Evolutionary conservation across 2,113 vertebrate species (phyloP).

Genomic region (Hyaena hyaena): DNA sequence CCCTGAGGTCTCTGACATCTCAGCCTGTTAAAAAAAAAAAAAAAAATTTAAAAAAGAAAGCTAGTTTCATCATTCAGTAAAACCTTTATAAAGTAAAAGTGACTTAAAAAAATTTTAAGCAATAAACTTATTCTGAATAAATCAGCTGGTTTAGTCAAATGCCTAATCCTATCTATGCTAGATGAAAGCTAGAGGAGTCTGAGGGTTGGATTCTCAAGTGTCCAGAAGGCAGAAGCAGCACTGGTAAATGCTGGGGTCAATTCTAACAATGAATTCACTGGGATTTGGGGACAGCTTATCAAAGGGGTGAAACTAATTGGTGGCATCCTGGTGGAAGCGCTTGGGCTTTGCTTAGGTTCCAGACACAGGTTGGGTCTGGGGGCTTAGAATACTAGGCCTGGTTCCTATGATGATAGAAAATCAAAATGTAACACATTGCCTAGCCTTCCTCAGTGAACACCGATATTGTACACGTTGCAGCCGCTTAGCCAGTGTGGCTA

Average conservation of each 20-base stretch:
- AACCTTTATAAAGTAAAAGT: not conserved
- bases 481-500: not conserved
- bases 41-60: not conserved
- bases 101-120: constrained; percentile 25
- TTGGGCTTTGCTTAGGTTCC: constrained; percentile 16
- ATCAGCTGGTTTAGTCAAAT: not conserved
- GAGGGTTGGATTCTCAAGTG: not conserved
- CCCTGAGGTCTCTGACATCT: constrained; percentile 27
- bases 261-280: not conserved
- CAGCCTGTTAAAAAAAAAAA: not conserved
- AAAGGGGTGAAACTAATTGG: not conserved
- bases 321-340: not conserved
- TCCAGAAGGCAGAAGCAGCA: not conserved
- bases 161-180: not conserved
- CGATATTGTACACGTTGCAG: not conserved
- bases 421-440: not conserved
- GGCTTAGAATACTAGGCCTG: not conserved
- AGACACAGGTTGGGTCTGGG: not conserved
- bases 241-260: not conserved
- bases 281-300: not conserved
- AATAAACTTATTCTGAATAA: constrained; percentile 30
- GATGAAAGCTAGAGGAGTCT: not conserved
- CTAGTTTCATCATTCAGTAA: constrained; percentile 18
- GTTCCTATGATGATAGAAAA: not conserved
- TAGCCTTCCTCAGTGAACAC: not conserved